Conservation (phyloP, 2,797 vertebrate genomes). For the Acrossocheilus wenchowensis region DNA sequence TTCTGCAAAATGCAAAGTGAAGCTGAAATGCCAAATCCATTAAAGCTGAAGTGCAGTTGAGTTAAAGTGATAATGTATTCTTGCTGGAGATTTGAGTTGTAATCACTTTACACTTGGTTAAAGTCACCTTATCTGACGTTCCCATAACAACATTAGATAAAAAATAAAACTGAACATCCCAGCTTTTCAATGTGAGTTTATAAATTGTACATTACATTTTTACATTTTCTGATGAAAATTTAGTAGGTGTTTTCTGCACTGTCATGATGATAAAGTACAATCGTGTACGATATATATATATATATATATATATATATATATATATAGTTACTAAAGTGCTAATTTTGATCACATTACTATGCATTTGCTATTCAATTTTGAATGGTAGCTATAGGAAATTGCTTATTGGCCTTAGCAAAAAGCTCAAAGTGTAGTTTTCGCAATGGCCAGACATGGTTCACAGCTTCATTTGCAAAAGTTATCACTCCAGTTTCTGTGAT, state of each 20-base stretch:
- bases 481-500: not conserved
- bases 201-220: not conserved
- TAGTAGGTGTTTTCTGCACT: not conserved
- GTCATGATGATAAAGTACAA: not conserved
- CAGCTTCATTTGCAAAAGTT: not conserved
- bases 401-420: not conserved
- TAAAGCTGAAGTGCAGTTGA: slow-evolving; percentile 18
- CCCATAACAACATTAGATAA: not conserved
- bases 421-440: not conserved
- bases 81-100: not conserved
- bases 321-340: not conserved
- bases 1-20: slow-evolving; percentile 23
- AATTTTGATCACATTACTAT: slow-evolving; percentile 4
- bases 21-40: slow-evolving; percentile 42
- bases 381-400: not conserved
- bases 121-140: not conserved
- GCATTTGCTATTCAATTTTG: not conserved
- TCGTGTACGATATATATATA: not conserved
- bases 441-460: not conserved
- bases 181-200: not conserved
- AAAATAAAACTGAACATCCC: not conserved
- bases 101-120: not conserved
- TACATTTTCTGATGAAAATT: not conserved
- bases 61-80: slow-evolving; percentile 3
- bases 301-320: not conserved